These are phyloP conservation scores for Cottoperca gobio DNA, from an alignment of 2,797 vertebrate genomes.

Conservation along the genomic window DNA sequence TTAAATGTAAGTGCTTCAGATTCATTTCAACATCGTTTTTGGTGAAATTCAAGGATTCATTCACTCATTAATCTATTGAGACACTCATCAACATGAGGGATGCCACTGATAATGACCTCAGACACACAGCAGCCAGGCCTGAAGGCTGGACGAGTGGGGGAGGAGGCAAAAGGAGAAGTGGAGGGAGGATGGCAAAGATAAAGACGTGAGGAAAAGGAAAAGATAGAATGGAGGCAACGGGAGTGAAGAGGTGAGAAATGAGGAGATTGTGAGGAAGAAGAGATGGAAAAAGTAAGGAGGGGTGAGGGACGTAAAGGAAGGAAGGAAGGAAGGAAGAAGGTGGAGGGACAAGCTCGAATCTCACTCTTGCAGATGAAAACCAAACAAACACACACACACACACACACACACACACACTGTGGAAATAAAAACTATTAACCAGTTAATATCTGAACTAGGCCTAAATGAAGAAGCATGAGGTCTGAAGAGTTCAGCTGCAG, in stretches of 20 bases:
- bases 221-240: background rate
- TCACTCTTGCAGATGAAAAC: slow-evolving; percentile 34
- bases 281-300: slow-evolving; percentile 8
- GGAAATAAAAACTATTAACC: background rate
- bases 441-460: background rate
- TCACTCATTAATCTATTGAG: background rate
- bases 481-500: background rate
- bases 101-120: slow-evolving; percentile 30
- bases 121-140: slow-evolving; percentile 31
- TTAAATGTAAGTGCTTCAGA: background rate
- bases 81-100: slow-evolving; percentile 14
- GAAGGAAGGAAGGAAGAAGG: slow-evolving; percentile 46
- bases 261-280: background rate
- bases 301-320: background rate
- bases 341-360: slow-evolving; percentile 34
- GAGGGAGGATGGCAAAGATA: slow-evolving; percentile 12
- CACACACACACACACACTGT: slow-evolving; percentile 18
- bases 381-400: slow-evolving; percentile 38
- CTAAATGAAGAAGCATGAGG: too few relatives aligned
- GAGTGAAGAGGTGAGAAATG: slow-evolving; percentile 6
- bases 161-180: slow-evolving; percentile 1
- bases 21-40: background rate
- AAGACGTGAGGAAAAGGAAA: slow-evolving; percentile 4
- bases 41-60: background rate
- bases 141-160: slow-evolving; percentile 30